These are phyloP conservation scores for Intellagama lesueurii DNA, from an alignment of 2,797 vertebrate genomes.

Conservation along the genomic window DNA sequence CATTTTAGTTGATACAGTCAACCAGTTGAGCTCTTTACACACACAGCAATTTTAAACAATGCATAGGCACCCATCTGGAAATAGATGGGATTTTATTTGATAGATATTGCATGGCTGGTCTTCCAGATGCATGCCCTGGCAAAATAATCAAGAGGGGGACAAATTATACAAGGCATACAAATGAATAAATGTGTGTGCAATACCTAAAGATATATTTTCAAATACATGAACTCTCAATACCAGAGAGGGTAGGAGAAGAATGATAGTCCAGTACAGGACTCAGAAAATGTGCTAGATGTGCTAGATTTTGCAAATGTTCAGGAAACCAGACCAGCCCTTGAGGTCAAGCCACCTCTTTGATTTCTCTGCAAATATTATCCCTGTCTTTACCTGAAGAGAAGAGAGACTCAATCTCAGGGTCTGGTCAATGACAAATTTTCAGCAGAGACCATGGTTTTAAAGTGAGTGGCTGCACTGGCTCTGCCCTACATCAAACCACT, in stretches of 20 bases:
- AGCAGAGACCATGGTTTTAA: background rate
- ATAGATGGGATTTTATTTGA: background rate
- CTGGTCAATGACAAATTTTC: no score
- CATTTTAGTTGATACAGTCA: background rate
- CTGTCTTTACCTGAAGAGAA: background rate
- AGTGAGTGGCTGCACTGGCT: no score
- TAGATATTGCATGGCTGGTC: background rate
- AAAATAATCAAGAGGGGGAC: background rate
- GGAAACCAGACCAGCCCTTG: background rate
- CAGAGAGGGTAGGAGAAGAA: background rate
- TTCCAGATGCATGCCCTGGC: background rate
- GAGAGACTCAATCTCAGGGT: background rate
- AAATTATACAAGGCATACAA: background rate
- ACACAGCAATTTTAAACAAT: background rate
- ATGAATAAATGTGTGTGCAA: no score
- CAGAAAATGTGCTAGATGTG: background rate
- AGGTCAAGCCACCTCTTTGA: background rate
- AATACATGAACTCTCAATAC: no score
- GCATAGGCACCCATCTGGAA: background rate
- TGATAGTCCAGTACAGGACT: background rate
- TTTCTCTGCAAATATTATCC: background rate
- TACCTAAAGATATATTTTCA: background rate
- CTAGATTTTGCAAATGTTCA: background rate
- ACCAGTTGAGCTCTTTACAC: background rate
- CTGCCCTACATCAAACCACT: background rate